Percentiles rank a stretch among this genome's conserved stretches.
Conservation (phyloP, 2,113 vertebrate species). For the Phrynosoma blainvillii region DNA sequence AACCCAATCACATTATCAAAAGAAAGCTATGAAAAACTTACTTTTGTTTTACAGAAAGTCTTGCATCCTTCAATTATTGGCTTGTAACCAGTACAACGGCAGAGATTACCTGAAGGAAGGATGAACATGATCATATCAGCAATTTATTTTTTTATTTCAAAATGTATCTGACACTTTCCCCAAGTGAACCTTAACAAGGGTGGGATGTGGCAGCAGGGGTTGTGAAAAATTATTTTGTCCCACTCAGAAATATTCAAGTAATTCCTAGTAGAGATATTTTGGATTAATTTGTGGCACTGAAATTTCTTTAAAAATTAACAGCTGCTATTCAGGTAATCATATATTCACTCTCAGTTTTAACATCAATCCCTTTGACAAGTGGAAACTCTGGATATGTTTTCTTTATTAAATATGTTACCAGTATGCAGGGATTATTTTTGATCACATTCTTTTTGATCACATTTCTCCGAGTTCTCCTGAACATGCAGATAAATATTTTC, state of each 20-base stretch:
- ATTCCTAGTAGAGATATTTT: background rate
- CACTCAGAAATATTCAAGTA: background rate
- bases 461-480: background rate
- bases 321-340: background rate
- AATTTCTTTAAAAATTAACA: background rate
- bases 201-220: background rate
- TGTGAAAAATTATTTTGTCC: background rate
- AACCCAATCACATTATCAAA: background rate
- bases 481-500: background rate
- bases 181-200: background rate
- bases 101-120: slow-evolving; percentile 80
- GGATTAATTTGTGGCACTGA: background rate
- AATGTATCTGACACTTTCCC: background rate
- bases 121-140: background rate
- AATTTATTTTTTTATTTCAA: background rate
- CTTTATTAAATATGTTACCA: background rate
- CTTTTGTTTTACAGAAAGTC: slow-evolving; percentile 76
- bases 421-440: background rate
- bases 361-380: background rate
- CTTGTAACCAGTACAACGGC: slow-evolving; percentile 81
- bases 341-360: background rate
- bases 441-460: background rate
- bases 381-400: background rate
- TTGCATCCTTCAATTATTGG: slow-evolving; percentile 81
- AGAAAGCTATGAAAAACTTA: background rate